Conservation (phyloP, 2,113 vertebrate genomes). For the Ctenomys sociabilis region DNA sequence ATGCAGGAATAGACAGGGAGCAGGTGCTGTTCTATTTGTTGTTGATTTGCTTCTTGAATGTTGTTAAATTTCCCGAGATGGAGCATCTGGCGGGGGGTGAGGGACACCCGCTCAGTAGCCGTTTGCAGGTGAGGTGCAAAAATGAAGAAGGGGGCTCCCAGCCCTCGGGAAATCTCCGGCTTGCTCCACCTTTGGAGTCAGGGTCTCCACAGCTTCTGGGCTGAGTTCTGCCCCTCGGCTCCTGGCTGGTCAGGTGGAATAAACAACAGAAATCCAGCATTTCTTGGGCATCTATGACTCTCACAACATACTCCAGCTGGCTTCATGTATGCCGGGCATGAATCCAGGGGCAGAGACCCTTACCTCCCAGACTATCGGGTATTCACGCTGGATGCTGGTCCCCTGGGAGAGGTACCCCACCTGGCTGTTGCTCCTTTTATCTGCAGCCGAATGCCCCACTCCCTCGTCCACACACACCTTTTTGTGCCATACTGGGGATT, state of each 20-base stretch:
- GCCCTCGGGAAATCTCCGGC: background rate
- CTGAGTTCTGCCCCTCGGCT: too few species aligned
- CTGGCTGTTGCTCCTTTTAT: accelerated
- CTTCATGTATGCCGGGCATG: background rate
- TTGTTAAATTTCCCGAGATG: background rate
- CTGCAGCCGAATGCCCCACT: background rate
- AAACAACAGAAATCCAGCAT: accelerated
- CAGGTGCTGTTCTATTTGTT: background rate
- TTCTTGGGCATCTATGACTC: background rate
- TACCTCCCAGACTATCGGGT: background rate
- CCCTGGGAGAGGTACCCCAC: background rate
- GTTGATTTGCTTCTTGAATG: background rate
- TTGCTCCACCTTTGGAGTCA: background rate
- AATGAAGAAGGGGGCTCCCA: too few species aligned
- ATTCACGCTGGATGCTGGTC: accelerated
- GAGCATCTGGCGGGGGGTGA: background rate
- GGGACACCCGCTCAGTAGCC: accelerated
- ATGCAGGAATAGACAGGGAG: background rate
- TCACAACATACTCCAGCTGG: background rate
- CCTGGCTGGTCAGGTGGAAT: too few species aligned
- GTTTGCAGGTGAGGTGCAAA: too few species aligned
- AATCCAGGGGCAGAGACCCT: background rate
- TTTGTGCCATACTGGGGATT: background rate
- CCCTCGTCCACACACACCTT: too few species aligned
- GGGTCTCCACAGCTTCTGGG: background rate